These are phyloP conservation scores for Trinectes maculatus DNA, from an alignment of 2,113 vertebrate genomes.

Conservation along the genomic window DNA sequence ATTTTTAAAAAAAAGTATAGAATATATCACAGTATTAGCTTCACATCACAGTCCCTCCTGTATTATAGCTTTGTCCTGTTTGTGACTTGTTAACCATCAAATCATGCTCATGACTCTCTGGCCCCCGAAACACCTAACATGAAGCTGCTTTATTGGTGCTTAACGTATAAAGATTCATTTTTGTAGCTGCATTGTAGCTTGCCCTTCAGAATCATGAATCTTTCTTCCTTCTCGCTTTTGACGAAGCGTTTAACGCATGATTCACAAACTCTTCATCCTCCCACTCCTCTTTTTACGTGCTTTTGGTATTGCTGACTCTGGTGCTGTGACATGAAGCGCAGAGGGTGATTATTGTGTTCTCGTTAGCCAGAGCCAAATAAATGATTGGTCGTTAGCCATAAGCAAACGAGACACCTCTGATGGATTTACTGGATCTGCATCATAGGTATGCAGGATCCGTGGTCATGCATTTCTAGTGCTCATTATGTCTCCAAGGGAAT, in stretches of 20 bases:
- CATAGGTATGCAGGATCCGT: constrained; percentile 7
- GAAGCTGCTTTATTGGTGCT: background rate
- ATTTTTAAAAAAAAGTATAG: too few species aligned
- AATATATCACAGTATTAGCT: too few species aligned
- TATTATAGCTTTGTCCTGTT: background rate
- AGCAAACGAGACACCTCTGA: constrained; percentile 29
- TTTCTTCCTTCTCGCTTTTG: constrained; percentile 30
- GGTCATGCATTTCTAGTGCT: constrained; percentile 26
- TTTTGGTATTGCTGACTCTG: constrained; percentile 52
- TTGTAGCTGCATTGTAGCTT: too few species aligned
- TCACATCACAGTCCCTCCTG: background rate
- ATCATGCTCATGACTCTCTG: too few species aligned
- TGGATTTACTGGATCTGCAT: constrained; percentile 39
- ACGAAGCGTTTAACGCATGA: constrained; percentile 60
- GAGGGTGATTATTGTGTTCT: constrained; percentile 50
- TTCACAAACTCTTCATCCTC: constrained; percentile 57
- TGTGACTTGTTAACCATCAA: background rate
- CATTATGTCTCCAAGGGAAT: constrained; percentile 11
- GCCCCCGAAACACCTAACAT: too few species aligned
- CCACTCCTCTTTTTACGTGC: constrained; percentile 50
- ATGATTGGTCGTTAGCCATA: constrained; percentile 40
- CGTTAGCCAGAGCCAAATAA: constrained; percentile 59
- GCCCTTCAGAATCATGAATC: constrained; percentile 40
- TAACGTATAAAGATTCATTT: background rate
- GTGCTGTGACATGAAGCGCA: constrained; percentile 51